Evolutionary conservation across 2,113 vertebrate genomes (phyloP), one percentile per base, ranked within the genome.

Genomic region (Capreolus pygargus): DNA sequence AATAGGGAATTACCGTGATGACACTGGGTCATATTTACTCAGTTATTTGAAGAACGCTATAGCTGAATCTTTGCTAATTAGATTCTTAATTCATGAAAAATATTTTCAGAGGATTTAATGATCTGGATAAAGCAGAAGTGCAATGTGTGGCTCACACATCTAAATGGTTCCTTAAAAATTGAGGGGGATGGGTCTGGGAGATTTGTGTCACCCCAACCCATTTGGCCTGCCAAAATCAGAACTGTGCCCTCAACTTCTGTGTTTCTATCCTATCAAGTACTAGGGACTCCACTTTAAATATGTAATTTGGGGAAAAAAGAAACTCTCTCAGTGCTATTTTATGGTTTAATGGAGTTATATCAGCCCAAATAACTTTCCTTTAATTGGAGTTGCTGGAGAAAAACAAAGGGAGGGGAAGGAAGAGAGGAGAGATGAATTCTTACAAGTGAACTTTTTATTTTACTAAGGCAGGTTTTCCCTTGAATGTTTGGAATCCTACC

Each of bases 51-150:
- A 96, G 98, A 98, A 98, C 92, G 97, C 95, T 23, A 70, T 83
- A 91, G 93, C 93, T 95, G 39, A 98, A 97, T 86, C 87, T 96
- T 94, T 97, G 94, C 97, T 98, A 98, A 98, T 98, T 98, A 97
- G 96, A 98, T 98, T 82, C 96, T 97, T 98, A 98, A 98, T 97
- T 98, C 86, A 5, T 0, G 43, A 91, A 94, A 97, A 98, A 89
- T 88, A 96, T 98, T 98, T 98, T 95, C 95, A 87, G 84, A 98
- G 89, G 93, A 85, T 97, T 98, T 97, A 98, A 90, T 84, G 55
- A 86, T 91, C 27, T 64, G 87, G 94, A 97, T 85, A 85, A 97
- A 98, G 86, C 86, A 94, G 58, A 92, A 97, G 52, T 33, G 0
- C 0, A 45, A 36, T 23, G 3, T 54, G 43, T 30, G 92, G 39